These are phyloP conservation scores for Archips xylosteana DNA, from an alignment of 2,888 invertebrate species.

Conservation along the genomic window DNA sequence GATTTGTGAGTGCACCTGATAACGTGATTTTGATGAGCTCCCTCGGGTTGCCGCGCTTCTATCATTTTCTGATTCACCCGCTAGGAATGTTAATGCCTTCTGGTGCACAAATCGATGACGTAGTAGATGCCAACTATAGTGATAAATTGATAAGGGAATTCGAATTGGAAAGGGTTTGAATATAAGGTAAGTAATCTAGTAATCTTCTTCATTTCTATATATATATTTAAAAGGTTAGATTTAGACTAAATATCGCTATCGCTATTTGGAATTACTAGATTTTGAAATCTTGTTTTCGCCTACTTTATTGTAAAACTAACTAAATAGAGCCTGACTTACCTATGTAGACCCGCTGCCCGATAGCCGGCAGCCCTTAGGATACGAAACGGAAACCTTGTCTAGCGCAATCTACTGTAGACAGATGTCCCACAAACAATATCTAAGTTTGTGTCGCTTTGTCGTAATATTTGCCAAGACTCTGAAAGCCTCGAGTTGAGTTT, in stretches of 20 bases:
- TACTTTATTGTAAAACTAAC: background rate
- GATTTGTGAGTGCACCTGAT: slow-evolving; percentile 63
- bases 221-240: too few species aligned
- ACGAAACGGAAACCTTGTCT: slow-evolving; percentile 38
- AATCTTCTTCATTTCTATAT: too few species aligned
- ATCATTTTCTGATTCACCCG: slow-evolving; percentile 44
- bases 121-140: slow-evolving; percentile 35
- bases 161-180: slow-evolving; percentile 17
- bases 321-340: background rate
- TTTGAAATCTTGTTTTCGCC: too few species aligned
- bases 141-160: slow-evolving; percentile 36
- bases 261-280: too few species aligned
- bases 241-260: too few species aligned
- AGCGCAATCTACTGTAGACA: slow-evolving; percentile 58
- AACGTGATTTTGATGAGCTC: slow-evolving; percentile 71
- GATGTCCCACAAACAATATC: slow-evolving; percentile 76
- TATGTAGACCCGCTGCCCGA: slow-evolving; percentile 1
- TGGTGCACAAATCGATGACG: slow-evolving; percentile 40
- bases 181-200: background rate
- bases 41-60: slow-evolving; percentile 45
- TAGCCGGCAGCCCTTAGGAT: slow-evolving; percentile 24
- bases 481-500: slow-evolving; percentile 51
- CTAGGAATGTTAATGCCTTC: slow-evolving; percentile 41
- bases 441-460: slow-evolving; percentile 76
- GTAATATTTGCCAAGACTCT: slow-evolving; percentile 75